Evolutionary conservation across 2,888 invertebrate species (phyloP).

Genomic region (Drosophila pegasa): DNA sequence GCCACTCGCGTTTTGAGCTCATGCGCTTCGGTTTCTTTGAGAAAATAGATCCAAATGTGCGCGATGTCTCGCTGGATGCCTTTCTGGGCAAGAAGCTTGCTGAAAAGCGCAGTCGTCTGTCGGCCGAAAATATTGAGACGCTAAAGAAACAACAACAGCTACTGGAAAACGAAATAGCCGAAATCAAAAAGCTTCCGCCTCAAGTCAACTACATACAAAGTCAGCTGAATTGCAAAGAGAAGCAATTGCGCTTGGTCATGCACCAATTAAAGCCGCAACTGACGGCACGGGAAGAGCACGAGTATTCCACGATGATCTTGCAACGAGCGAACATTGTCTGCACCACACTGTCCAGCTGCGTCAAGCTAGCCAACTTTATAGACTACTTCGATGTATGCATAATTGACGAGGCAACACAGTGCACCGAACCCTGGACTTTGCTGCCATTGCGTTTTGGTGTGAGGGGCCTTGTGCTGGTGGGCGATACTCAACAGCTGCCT

Average conservation of each 20-base stretch:
- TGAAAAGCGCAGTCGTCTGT: slow-evolving; percentile 64
- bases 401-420: slow-evolving; percentile 95
- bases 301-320: slow-evolving; percentile 83
- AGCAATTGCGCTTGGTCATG: slow-evolving; percentile 57
- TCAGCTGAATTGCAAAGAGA: slow-evolving; percentile 78
- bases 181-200: slow-evolving; percentile 47
- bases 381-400: slow-evolving; percentile 88
- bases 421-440: slow-evolving; percentile 92
- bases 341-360: slow-evolving; percentile 89
- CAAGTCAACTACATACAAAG: slow-evolving; percentile 64
- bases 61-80: slow-evolving; percentile 85
- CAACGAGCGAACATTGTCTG: slow-evolving; percentile 89
- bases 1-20: slow-evolving; percentile 86
- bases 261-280: slow-evolving; percentile 62
- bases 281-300: slow-evolving; percentile 68
- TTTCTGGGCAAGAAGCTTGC: slow-evolving; percentile 51
- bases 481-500: slow-evolving; percentile 94
- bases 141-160: slow-evolving; percentile 54
- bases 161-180: slow-evolving; percentile 49
- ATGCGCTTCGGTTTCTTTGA: slow-evolving; percentile 88
- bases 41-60: slow-evolving; percentile 87
- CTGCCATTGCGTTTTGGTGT: slow-evolving; percentile 92
- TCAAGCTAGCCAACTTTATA: slow-evolving; percentile 78
- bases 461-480: slow-evolving; percentile 91
- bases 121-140: slow-evolving; percentile 85